Conservation (phyloP, 92 coral and sea anemone species). For the Epizoanthus rinbou region DNA sequence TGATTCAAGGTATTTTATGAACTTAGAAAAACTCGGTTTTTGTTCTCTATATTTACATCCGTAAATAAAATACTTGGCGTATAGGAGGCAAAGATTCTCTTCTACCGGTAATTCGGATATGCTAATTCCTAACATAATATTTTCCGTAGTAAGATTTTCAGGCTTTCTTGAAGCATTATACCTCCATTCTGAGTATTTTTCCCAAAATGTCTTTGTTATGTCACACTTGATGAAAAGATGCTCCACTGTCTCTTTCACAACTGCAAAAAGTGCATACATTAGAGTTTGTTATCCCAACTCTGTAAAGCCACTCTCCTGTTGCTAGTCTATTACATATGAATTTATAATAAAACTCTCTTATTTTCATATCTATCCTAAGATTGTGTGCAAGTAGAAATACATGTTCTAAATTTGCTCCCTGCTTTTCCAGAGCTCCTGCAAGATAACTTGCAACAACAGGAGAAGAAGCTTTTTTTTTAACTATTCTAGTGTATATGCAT, state of each 20-base stretch:
- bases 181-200: slow-evolving; percentile 21
- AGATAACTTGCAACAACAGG: slow-evolving; percentile 10
- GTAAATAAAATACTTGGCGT: neutral
- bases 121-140: slow-evolving; percentile 7
- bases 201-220: slow-evolving; percentile 22
- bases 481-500: neutral
- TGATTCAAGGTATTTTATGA: neutral
- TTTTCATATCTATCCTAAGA: slow-evolving; percentile 10
- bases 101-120: slow-evolving; percentile 8
- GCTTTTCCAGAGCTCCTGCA: neutral
- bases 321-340: slow-evolving; percentile 3
- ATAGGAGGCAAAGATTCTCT: slow-evolving; percentile 15
- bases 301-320: neutral
- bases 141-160: neutral
- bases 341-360: neutral
- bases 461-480: neutral
- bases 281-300: slow-evolving; percentile 1
- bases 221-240: no score
- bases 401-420: slow-evolving; percentile 5
- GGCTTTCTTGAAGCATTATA: slow-evolving; percentile 16
- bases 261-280: neutral
- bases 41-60: slow-evolving; percentile 2
- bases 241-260: slow-evolving; percentile 19
- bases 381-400: slow-evolving; percentile 4
- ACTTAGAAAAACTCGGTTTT: slow-evolving; percentile 8